Conservation (phyloP, 2,888 invertebrate genomes). For the Cloeon dipterum region DNA sequence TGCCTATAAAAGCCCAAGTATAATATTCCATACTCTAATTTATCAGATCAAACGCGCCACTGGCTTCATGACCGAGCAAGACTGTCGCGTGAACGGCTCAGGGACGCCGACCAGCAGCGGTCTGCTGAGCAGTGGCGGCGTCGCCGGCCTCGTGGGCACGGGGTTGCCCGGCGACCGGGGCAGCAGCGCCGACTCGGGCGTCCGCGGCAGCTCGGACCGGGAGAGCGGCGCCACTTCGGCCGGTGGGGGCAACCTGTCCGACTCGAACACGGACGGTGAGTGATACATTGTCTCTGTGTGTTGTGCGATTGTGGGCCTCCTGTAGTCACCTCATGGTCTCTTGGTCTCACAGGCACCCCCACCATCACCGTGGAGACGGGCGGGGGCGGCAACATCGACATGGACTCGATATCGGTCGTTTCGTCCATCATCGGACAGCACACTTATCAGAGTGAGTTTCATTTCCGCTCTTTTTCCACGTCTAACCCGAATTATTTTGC, state of each 20-base stretch:
- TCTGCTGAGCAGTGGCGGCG: constrained; percentile 1
- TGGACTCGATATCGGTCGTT: constrained; percentile 44
- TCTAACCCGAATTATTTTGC: neutral
- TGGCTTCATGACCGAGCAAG: constrained; percentile 21
- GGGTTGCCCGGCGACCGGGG: constrained; percentile 44
- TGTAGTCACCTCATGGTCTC: neutral
- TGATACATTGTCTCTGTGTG: neutral
- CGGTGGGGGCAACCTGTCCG: constrained; percentile 58
- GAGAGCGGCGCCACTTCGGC: constrained; percentile 60
- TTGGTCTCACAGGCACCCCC: constrained; percentile 21
- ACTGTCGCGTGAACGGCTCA: constrained; percentile 25
- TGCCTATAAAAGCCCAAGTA: no score
- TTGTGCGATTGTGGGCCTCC: no score
- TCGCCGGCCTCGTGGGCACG: constrained; percentile 15
- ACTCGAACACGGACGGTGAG: constrained; percentile 52
- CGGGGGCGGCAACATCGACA: constrained; percentile 26
- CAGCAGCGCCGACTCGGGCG: constrained; percentile 68
- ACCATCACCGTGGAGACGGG: constrained; percentile 23
- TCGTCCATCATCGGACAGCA: constrained; percentile 34
- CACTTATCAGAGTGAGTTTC: constrained; percentile 45
- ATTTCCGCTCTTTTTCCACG: neutral
- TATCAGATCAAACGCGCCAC: no score
- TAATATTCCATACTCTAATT: no score
- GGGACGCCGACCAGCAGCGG: constrained; percentile 16
- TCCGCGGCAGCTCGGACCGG: constrained; percentile 60